These are phyloP conservation scores for Pteropus rufus DNA, from an alignment of 2,797 vertebrate species.

Conservation along the genomic window DNA sequence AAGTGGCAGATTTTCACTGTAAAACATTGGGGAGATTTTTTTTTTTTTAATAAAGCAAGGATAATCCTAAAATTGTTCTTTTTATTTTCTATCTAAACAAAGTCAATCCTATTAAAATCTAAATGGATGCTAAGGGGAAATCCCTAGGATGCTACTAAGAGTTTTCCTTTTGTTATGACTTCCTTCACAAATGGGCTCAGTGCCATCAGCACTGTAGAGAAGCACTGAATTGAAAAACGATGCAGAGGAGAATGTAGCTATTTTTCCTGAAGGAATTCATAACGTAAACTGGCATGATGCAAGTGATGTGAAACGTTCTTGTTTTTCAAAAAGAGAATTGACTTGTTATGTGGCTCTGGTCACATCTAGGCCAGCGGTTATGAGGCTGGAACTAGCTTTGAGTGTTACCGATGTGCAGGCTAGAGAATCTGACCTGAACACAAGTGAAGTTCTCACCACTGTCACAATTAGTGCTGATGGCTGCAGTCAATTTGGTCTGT, in stretches of 20 bases:
- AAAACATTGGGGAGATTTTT: conserved; percentile 43
- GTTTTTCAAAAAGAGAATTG: background rate
- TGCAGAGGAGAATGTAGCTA: background rate
- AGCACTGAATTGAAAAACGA: conserved; percentile 43
- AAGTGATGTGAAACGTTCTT: background rate
- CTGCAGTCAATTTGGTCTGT: background rate
- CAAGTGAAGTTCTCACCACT: background rate
- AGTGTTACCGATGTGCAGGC: background rate
- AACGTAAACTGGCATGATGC: background rate
- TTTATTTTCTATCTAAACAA: conserved; percentile 52
- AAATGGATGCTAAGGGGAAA: conserved; percentile 56
- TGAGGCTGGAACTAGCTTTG: background rate
- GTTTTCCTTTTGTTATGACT: conserved; percentile 46
- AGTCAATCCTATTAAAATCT: conserved; percentile 61
- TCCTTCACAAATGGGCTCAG: conserved; percentile 39
- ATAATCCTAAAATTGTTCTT: conserved; percentile 36
- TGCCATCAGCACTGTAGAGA: background rate
- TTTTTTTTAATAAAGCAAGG: background rate
- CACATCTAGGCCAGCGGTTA: background rate
- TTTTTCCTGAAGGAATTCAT: conserved; percentile 26
- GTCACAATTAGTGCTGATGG: background rate
- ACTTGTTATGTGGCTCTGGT: background rate
- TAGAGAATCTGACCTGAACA: background rate
- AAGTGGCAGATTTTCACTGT: background rate
- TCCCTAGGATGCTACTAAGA: conserved; percentile 33